Evolutionary conservation across 2,113 vertebrate genomes (phyloP), one percentile per base, ranked within the genome.

Genomic region (Oreotragus oreotragus): DNA sequence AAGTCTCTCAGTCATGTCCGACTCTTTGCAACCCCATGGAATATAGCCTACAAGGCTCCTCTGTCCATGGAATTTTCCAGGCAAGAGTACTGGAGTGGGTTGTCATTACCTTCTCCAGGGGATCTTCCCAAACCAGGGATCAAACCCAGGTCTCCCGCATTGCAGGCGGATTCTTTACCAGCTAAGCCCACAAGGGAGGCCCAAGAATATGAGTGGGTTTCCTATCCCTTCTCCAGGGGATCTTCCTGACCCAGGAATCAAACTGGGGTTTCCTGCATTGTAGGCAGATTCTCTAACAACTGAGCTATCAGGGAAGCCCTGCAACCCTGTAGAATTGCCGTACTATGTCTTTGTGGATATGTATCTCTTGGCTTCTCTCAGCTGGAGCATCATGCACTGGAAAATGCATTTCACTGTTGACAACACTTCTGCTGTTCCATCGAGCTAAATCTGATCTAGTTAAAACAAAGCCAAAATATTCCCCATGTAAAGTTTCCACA

Each of bases 1-100:
- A 62, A 15, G 4, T 62, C 3, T 1, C 60, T 62, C 60, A 62
- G 28, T 62, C 0, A 0, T 62, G 28, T 62, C 28, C 3, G 1
- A 33, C 60, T 33, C 60, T 62, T 15, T 33, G 60, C 6, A 0
- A 62, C 28, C 14, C 60, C 60, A 16, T 62, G 28, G 14, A 62
- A 13, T 62, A 14, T 33, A 33, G 60, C 14, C 60, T 30, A 62
- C 2, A 30, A 15, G 28, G 60, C 60, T 62, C 6, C 43, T 43
- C 43, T 43, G n/a, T 39, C 66, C 66, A 39, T 70, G 66, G n/a
- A 23, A 12, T 70, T 39, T 10, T 70, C 19, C 5, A 39, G 66
- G 66, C 66, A 1, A 70, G 19, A 39, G 39, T 70, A 11, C n/a
- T 39, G n/a, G 66, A 70, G 19, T 70, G 19, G 66, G 66, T 70